These are phyloP conservation scores for Oxycera nigricornis DNA, from an alignment of 2,888 invertebrate species.

Conservation along the genomic window DNA sequence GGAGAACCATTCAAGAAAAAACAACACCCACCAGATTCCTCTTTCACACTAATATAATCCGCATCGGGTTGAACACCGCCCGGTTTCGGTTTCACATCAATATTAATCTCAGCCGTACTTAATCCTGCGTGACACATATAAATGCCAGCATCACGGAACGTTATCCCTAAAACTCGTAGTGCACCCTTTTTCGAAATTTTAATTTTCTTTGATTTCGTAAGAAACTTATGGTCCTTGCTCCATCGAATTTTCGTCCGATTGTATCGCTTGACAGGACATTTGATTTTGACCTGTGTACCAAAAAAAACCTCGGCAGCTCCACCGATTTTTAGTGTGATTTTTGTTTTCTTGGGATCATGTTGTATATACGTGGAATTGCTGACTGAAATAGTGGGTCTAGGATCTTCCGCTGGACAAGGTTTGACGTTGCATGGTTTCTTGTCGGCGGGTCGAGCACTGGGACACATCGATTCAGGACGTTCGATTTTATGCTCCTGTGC, in stretches of 20 bases:
- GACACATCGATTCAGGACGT: conserved; percentile 77
- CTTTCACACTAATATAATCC: conserved; percentile 71
- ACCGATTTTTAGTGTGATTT: conserved; percentile 86
- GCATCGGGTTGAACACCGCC: conserved; percentile 82
- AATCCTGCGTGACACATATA: conserved; percentile 88
- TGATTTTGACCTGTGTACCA: conserved; percentile 91
- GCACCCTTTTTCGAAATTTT: conserved; percentile 92
- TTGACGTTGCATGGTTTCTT: conserved; percentile 87
- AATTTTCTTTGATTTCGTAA: conserved; percentile 80
- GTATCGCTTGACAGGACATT: conserved; percentile 87
- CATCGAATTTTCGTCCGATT: conserved; percentile 85
- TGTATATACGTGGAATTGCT: conserved; percentile 85
- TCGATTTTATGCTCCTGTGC: conserved; percentile 90
- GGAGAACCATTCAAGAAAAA: background rate
- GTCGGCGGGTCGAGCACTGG: conserved; percentile 75
- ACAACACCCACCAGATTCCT: conserved; percentile 57
- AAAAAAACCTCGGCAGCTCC: conserved; percentile 89
- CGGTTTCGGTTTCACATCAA: conserved; percentile 81
- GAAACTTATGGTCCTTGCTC: conserved; percentile 84
- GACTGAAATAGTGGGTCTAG: conserved; percentile 77
- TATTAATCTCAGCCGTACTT: conserved; percentile 79
- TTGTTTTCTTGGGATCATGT: conserved; percentile 79
- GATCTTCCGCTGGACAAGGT: conserved; percentile 75
- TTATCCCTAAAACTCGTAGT: conserved; percentile 81
- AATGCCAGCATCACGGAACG: conserved; percentile 80